A percentile compares a stretch with the other conserved stretches of the same genome.
phyloP scores from a whole-genome alignment of 2,797 vertebrate genomes.

The Tamandua tetradactyla region DNA sequence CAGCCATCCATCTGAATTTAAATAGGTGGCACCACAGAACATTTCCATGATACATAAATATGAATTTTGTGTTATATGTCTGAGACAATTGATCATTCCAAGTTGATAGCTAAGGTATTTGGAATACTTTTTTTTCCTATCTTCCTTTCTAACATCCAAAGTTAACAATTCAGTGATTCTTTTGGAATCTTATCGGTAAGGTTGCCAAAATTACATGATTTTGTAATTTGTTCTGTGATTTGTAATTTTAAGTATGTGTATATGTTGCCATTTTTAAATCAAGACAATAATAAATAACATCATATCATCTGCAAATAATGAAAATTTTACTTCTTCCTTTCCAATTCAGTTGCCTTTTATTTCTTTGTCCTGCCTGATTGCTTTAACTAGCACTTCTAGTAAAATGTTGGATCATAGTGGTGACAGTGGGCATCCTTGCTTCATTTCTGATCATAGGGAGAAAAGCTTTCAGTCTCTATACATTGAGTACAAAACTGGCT shows the following conservation, averaged over 20 bases:
- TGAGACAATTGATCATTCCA: conserved; percentile 23
- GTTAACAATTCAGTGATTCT: conserved; percentile 10
- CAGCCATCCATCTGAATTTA: conserved; percentile 47
- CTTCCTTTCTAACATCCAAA: conserved; percentile 33
- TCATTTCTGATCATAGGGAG: too few relatives aligned
- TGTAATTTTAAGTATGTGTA: not conserved
- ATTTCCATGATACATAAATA: conserved; percentile 46
- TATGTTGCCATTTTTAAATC: not conserved
- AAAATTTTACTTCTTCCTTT: too few relatives aligned
- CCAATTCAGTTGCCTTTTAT: too few relatives aligned
- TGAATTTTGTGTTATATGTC: conserved; percentile 52
- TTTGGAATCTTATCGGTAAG: not conserved
- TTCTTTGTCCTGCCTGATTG: too few relatives aligned
- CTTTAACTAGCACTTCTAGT: too few relatives aligned
- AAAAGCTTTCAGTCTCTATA: too few relatives aligned
- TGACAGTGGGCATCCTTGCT: too few relatives aligned
- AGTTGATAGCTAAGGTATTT: conserved; percentile 8
- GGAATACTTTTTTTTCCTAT: not conserved
- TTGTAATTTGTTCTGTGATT: conserved; percentile 16
- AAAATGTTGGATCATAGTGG: too few relatives aligned
- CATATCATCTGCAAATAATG: too few relatives aligned
- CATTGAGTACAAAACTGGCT: too few relatives aligned
- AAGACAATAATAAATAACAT: conserved; percentile 23
- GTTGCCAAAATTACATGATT: conserved; percentile 1
- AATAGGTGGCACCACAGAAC: conserved; percentile 62